These are phyloP conservation scores for Lerema accius DNA, from an alignment of 1,140 invertebrate species.

Conservation along the genomic window DNA sequence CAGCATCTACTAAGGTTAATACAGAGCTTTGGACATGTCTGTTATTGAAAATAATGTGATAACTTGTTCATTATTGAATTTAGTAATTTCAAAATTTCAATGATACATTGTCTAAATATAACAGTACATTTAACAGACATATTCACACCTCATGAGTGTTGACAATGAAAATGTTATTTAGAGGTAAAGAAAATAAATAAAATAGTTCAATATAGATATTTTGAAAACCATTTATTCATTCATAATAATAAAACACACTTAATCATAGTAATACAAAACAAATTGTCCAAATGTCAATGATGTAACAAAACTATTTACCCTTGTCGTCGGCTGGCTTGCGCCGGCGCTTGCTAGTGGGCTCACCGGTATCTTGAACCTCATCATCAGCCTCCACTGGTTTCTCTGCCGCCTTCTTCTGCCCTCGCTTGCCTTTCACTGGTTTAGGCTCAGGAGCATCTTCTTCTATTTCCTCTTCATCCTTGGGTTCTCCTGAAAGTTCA, in stretches of 20 bases:
- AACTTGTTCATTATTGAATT: too few relatives aligned
- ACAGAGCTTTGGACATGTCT: too few relatives aligned
- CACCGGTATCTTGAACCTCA: constrained; percentile 59
- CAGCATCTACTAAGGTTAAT: too few relatives aligned
- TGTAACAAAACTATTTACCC: constrained; percentile 72
- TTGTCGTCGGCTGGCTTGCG: constrained; percentile 69
- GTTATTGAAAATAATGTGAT: too few relatives aligned
- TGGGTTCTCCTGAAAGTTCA: constrained; percentile 52
- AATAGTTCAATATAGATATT: constrained; percentile 58
- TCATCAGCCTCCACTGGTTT: constrained; percentile 48
- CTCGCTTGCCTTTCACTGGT: constrained; percentile 59
- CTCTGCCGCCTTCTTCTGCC: constrained; percentile 58
- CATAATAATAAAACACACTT: constrained; percentile 66
- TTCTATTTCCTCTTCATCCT: constrained; percentile 55
- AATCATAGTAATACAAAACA: constrained; percentile 64
- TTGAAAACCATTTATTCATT: constrained; percentile 73
- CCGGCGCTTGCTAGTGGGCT: constrained; percentile 61
- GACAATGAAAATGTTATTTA: constrained; percentile 32
- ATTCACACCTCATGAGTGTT: not conserved
- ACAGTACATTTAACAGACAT: too few relatives aligned
- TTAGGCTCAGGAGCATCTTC: constrained; percentile 53
- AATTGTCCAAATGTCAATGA: constrained; percentile 55
- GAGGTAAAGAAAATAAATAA: constrained; percentile 60
- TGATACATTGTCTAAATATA: too few relatives aligned
- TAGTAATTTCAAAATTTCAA: too few relatives aligned